A percentile compares a stretch with the other conserved stretches of the same genome.
Conservation (phyloP, 2,888 invertebrate species). For the Hecatera dysodea region DNA sequence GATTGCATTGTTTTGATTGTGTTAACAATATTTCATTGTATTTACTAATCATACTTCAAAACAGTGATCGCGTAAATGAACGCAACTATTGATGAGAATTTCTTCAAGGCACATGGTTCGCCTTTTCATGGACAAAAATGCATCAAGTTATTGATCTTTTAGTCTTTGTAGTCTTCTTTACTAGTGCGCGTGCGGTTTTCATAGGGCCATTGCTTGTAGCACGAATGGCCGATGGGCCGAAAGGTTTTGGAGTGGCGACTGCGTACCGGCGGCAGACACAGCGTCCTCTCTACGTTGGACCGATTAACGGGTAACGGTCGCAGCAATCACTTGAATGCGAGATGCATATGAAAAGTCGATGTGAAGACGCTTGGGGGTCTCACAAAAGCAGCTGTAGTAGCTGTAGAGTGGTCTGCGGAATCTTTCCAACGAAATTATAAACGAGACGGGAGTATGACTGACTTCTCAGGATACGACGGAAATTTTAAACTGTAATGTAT, state of each 20-base stretch:
- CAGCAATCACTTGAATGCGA: too few species aligned
- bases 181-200: too few species aligned
- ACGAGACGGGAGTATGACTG: background rate
- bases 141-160: too few species aligned
- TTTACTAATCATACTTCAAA: background rate
- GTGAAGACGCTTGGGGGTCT: background rate
- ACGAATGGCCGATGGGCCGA: too few species aligned
- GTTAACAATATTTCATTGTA: conserved; percentile 28
- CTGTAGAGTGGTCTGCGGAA: too few species aligned
- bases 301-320: background rate
- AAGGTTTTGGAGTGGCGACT: too few species aligned
- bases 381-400: too few species aligned
- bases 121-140: background rate
- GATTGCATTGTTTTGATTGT: conserved; percentile 43
- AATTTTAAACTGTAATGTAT: background rate
- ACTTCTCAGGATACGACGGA: background rate
- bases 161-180: too few species aligned
- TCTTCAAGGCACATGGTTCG: too few species aligned
- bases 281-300: background rate
- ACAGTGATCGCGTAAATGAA: background rate
- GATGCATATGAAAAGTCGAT: background rate
- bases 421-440: background rate
- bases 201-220: too few species aligned
- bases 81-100: background rate
- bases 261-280: too few species aligned